These are phyloP conservation scores for Phrynosoma blainvillii DNA, from an alignment of 2,113 vertebrate genomes.

Conservation along the genomic window DNA sequence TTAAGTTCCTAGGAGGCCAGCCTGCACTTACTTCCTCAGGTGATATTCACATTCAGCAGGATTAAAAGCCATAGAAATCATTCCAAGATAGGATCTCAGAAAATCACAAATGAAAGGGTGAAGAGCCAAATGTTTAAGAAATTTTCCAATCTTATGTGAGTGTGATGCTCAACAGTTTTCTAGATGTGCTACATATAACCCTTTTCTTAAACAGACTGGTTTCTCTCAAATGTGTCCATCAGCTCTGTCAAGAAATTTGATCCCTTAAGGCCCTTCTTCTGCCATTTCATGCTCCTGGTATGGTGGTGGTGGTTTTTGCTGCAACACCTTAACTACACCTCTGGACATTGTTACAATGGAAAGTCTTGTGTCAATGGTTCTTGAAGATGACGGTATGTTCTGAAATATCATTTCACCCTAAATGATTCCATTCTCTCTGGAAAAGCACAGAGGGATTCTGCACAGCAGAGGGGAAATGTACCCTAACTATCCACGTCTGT, in stretches of 20 bases:
- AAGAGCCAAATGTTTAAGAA: not conserved
- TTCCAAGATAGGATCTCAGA: not conserved
- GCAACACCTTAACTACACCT: too few species aligned
- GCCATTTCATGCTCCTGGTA: not conserved
- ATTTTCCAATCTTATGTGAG: too few species aligned
- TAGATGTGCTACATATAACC: not conserved
- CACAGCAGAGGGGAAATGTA: too few species aligned
- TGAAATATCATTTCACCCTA: too few species aligned
- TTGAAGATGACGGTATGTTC: too few species aligned
- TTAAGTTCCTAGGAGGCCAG: slow-evolving; percentile 11
- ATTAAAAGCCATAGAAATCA: slow-evolving; percentile 17
- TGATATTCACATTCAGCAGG: not conserved
- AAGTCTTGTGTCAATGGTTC: too few species aligned
- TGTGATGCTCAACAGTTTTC: not conserved
- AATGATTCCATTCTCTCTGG: too few species aligned
- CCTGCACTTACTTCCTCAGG: slow-evolving; percentile 8
- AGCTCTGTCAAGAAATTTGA: not conserved
- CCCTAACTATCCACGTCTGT: not conserved
- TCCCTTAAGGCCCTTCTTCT: not conserved
- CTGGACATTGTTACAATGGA: too few species aligned
- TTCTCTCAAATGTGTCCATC: not conserved
- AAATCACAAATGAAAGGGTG: not conserved
- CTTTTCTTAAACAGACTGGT: not conserved
- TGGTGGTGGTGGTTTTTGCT: too few species aligned
- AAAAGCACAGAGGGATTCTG: too few species aligned